Base-by-base conservation (phyloP, 2,888 invertebrate genomes). In the Cotesia congregata region DNA sequence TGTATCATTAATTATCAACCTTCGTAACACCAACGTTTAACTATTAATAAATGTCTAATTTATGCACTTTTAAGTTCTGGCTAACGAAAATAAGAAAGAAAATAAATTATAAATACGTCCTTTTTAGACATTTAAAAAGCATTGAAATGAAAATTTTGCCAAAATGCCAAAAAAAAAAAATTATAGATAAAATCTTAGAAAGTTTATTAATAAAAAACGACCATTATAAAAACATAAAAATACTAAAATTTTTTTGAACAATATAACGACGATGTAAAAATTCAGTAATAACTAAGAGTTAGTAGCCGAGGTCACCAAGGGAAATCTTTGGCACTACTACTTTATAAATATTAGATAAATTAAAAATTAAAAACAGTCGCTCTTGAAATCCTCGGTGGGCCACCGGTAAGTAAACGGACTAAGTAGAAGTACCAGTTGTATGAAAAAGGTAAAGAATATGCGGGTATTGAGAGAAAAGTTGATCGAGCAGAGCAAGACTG, bases 321-420 rank as follows among this genome's bases (percentile, higher is more conserved):
- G 88, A 88, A 88, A 88, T 88, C 87, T 87, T 79, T 67, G 72
- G 59, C 78, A 77, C 82, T 81, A 77, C 81, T 83, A 84, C 86
- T 85, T 86, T 83, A 87, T 85, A 87, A 87, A 87, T 87, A 86
- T 86, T 87, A 85, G 83, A 86, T 86, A 85, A 84, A 87, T 87
- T 86, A 87, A 85, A 80, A 84, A 85, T 84, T 83, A 30, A 85
- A 85, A 83, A 40, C 59, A 20, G 15, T 62, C 75, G 59, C 20
- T 20, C 59, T 74, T 59, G 30, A 65, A 17, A 30, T 67, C 62
- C 17, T 20, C 68, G n/a, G 15, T n/a, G 64, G 72, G 59, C 60
- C 59, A 7, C 9, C 17, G 15, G 62, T n/a, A n/a, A 15, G 17
- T 61, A 40, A 67, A 70, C 30, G 30, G 30, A 41, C 50, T 67